Conservation (phyloP, 2,797 vertebrate genomes). For the Phrynocephalus vlangalii region DNA sequence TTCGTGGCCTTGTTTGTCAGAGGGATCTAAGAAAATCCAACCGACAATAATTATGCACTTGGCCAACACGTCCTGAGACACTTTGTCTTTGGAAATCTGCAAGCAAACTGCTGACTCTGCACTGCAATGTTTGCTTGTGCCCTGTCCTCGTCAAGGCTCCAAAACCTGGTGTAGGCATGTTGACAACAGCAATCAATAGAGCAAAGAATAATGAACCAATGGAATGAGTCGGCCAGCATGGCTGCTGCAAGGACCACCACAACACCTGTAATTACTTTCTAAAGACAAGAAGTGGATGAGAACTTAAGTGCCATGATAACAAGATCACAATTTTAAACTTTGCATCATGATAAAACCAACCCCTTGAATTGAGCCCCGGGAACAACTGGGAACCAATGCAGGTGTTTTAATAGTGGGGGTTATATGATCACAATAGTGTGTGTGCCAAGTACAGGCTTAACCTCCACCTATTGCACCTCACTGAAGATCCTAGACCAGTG, state of each 20-base stretch:
- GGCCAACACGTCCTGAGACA: conserved; percentile 54
- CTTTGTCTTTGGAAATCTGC: conserved; percentile 69
- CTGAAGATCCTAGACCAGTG: no score
- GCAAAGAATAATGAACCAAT: conserved; percentile 92
- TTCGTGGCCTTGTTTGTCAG: background rate
- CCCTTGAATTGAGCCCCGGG: no score
- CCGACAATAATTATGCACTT: conserved; percentile 33
- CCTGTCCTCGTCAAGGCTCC: conserved; percentile 77
- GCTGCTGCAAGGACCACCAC: accelerated
- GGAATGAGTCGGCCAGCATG: conserved; percentile 76
- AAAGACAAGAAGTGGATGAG: conserved; percentile 21
- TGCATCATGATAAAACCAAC: conserved; percentile 10
- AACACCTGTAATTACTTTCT: conserved; percentile 53
- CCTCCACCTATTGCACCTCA: no score
- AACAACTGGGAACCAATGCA: no score
- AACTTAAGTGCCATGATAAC: conserved; percentile 39
- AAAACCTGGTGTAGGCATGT: conserved; percentile 76
- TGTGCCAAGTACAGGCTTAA: no score
- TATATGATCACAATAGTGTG: no score
- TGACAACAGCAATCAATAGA: conserved; percentile 90
- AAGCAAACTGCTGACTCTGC: conserved; percentile 78
- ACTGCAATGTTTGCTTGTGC: conserved; percentile 76
- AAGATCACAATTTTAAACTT: conserved; percentile 45
- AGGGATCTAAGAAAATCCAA: background rate
- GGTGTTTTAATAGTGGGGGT: no score